Evolutionary conservation across 2,888 invertebrate genomes (phyloP), one percentile per base, ranked within the genome.

Genomic region (Apotomis betuletana): DNA sequence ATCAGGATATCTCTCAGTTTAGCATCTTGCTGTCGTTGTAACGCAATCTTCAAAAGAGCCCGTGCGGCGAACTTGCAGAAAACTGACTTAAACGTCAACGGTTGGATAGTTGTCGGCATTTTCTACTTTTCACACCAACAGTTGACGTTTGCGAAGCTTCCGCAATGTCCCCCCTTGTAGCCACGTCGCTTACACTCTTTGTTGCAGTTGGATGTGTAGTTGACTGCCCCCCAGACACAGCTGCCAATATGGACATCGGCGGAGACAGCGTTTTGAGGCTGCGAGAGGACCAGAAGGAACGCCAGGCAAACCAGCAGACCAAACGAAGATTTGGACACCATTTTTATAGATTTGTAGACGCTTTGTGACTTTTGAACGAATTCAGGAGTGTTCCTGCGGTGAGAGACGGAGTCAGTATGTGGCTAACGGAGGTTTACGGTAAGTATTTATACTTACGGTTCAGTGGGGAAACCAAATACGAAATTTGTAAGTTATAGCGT

Each of bases 121-220:
- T 0, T 38, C 65, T 65, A 55, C 49, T 58, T n/a, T 49, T 68
- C 60, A 13, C 68, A 68, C 68, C 68, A 68, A 46, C 68, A 68
- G 6, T 68, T 68, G 5, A 68, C 77, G 51, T 78, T 78, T 0
- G 76, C 75, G 51, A 79, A 77, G 70, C 79, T 79, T 6, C 78
- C 81, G 44, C 81, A 81, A 41, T 81, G 81, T 0, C 81, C 81
- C 2, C 81, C 81, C 9, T 63, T 54, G 54, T 65, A 65, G 0
- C 70, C 70, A 0, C 81, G 78, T 3, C 81, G 62, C 63, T 82
- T 79, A 76, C 82, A 82, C 64, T 82, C 82, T 0, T 41, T 13
- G 52, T 81, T 80, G 69, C 82, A 83, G 64, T 83, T 62, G 0
- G 83, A 82, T 0, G 79, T 80, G 70, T 83, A 83, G 77, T 82